Conservation (phyloP, 2,113 vertebrate genomes). For the Fulica atra region DNA sequence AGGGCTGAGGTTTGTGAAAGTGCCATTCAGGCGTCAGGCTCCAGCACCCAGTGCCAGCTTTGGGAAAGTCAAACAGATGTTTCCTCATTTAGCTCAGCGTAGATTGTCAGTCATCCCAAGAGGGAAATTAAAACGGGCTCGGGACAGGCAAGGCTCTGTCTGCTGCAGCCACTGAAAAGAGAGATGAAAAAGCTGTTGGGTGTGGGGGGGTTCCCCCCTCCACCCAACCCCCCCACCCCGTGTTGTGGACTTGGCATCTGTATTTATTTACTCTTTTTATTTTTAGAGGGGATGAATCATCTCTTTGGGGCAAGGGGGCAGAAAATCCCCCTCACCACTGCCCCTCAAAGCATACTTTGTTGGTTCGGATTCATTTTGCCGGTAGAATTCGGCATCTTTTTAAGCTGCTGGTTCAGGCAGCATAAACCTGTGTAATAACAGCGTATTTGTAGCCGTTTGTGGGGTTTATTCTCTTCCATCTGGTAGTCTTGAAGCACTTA, state of each 20-base stretch:
- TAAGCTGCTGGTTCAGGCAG: background rate
- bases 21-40: constrained; percentile 26
- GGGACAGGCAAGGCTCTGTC: constrained; percentile 36
- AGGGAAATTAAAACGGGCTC: constrained; percentile 30
- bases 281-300: constrained; percentile 33
- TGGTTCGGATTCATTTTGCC: background rate
- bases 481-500: background rate
- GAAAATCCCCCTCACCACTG: background rate
- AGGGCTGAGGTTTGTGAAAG: background rate
- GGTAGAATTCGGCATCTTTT: background rate
- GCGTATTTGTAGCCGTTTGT: background rate
- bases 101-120: constrained; percentile 53
- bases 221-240: no score
- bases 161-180: constrained; percentile 38
- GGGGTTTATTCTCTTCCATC: background rate
- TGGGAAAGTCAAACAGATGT: constrained; percentile 50
- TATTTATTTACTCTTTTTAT: constrained; percentile 23
- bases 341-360: background rate
- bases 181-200: background rate
- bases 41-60: constrained; percentile 29
- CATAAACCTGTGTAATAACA: no score
- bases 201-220: background rate
- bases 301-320: background rate
- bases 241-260: background rate
- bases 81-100: constrained; percentile 33